Base-by-base conservation (phyloP, 1,140 invertebrate genomes). In the Drosophila dunni region DNA sequence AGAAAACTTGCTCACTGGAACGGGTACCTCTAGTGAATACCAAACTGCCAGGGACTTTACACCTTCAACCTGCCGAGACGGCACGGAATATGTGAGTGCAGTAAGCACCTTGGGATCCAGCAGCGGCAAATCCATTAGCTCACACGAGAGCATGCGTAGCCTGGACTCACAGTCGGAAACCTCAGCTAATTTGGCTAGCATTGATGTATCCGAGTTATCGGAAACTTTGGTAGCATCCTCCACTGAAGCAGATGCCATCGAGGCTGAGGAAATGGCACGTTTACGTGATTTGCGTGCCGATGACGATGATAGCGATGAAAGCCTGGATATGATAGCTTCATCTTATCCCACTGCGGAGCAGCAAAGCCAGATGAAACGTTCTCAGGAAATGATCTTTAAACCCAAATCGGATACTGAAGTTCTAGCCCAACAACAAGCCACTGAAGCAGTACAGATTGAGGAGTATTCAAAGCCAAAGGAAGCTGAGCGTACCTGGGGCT, bases 371-470 rank as follows among this genome's bases (percentile, higher is more conserved):
- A 97, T 98, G 97, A 98, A 97, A 91, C 93, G 97, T 66, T 97
- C 97, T 0, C 95, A 96, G 73, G 97, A 98, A 93, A 97, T 98
- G 97, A 96, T 96, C 72, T 97, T 98, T 91, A 96, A 96, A 85
- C 96, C 96, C 4, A 91, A 92, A 38, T 68, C 93, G n/a, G 88
- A 91, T 2, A 48, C 82, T 10, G 90, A 92, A 0, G 24, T 74
- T 73, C 63, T 64, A 54, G 8, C 54, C 2, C 64, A 81, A 15
- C 50, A 66, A 17, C 54, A 54, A 13, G 11, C 71, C n/a, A 8
- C 58, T 0, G 78, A 81, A 20, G 40, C 48, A 1, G 42, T 65
- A 1, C 66, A 82, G 38, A 70, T 78, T 15, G 93, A 94, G 56
- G 91, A 90, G 36, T 83, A 75, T 75, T 67, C 88, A 0, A 92